These are phyloP conservation scores for Callyntrura sp. DNA, from an alignment of 2,888 invertebrate genomes.

Conservation along the genomic window DNA sequence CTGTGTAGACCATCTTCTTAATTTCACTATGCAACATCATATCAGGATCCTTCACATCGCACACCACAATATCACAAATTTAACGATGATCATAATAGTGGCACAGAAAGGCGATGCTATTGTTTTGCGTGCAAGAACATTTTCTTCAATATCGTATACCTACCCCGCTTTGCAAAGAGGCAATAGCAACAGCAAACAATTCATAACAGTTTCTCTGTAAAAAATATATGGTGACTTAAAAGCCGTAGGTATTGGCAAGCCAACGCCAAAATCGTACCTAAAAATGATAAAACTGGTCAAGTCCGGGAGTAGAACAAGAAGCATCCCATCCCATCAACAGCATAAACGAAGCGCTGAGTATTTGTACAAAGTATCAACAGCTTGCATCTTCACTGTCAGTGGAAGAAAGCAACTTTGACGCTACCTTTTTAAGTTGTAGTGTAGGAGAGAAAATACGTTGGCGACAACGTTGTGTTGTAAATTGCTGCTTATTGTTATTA, in stretches of 20 bases:
- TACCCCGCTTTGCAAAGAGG: conserved; percentile 10
- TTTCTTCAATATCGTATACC: not conserved
- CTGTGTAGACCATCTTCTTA: not conserved
- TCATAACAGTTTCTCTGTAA: conserved; percentile 26
- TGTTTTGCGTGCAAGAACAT: not conserved
- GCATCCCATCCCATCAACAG: not conserved
- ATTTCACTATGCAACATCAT: not conserved
- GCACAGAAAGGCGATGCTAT: not conserved
- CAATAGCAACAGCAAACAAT: not conserved
- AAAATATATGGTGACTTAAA: conserved; percentile 22
- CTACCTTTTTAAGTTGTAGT: not conserved
- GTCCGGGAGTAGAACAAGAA: conserved; percentile 55
- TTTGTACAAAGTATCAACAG: too few relatives aligned
- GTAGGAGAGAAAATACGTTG: too few relatives aligned
- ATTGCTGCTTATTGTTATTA: not conserved
- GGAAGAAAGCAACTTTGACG: not conserved
- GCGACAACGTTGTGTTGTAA: too few relatives aligned
- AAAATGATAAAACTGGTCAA: conserved; percentile 51
- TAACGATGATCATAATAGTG: not conserved
- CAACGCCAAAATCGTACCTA: conserved; percentile 53
- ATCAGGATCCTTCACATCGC: not conserved
- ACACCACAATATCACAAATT: too few relatives aligned
- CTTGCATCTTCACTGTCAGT: not conserved
- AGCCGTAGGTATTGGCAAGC: conserved; percentile 8
- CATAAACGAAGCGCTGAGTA: not conserved